phyloP scores from a whole-genome alignment of 2,888 invertebrate genomes.

The Drosophila demipolita region DNA sequence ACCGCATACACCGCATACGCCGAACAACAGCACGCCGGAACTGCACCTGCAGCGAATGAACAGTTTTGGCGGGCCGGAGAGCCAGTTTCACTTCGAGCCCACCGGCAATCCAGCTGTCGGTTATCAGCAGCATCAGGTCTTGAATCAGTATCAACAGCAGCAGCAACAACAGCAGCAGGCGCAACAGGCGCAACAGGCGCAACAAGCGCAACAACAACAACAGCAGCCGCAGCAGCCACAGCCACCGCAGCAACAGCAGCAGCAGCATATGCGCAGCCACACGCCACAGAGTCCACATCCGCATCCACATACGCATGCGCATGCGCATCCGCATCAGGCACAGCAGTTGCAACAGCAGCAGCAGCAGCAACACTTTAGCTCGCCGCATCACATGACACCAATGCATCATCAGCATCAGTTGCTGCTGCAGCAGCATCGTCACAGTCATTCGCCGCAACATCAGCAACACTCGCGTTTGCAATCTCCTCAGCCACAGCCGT shows the following conservation, averaged over 20 bases:
- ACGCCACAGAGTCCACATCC: constrained; percentile 76
- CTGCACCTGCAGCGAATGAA: constrained; percentile 82
- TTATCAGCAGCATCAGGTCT: constrained; percentile 83
- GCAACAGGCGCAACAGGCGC: constrained; percentile 67
- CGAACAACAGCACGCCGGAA: constrained; percentile 74
- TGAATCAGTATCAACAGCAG: constrained; percentile 83
- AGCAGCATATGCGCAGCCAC: constrained; percentile 72
- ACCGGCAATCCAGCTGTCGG: constrained; percentile 50
- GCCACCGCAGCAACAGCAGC: constrained; percentile 75
- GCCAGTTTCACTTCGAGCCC: constrained; percentile 83
- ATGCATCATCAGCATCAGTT: constrained; percentile 78
- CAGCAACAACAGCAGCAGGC: constrained; percentile 74
- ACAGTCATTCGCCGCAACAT: constrained; percentile 81
- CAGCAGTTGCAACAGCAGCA: constrained; percentile 69
- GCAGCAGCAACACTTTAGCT: constrained; percentile 73
- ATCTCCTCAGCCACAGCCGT: constrained; percentile 81
- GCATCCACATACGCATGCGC: constrained; percentile 72
- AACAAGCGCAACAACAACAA: constrained; percentile 71
- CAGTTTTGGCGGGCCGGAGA: constrained; percentile 79
- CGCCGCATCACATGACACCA: constrained; percentile 81
- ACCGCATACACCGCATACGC: constrained; percentile 80
- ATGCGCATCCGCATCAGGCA: constrained; percentile 71
- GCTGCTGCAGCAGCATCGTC: constrained; percentile 76
- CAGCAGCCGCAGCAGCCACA: constrained; percentile 73
- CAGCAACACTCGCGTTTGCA: constrained; percentile 82